Conservation (phyloP, 2,113 vertebrate genomes). For the Pachyramphus minor region DNA sequence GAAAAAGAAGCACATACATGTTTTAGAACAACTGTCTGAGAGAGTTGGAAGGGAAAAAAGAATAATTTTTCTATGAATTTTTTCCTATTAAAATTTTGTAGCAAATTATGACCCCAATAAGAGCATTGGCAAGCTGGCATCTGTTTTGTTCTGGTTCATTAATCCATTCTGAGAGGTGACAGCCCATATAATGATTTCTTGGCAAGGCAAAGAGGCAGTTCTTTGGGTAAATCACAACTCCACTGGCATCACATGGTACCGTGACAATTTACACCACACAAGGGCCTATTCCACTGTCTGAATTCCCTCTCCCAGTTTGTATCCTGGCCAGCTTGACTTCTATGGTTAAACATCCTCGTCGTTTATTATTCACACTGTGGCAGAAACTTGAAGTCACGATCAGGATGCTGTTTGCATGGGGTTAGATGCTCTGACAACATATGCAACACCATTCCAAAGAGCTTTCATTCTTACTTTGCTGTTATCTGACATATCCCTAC, state of each 20-base stretch:
- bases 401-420: neutral
- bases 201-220: neutral
- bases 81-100: neutral
- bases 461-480: neutral
- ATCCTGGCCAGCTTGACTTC: neutral
- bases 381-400: neutral
- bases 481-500: neutral
- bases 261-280: neutral
- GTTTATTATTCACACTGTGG: neutral
- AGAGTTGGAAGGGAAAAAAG: neutral
- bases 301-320: neutral
- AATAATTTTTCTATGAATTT: neutral
- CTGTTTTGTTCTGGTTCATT: neutral
- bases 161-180: conserved; percentile 1
- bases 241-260: neutral
- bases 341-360: neutral
- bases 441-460: neutral
- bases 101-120: neutral
- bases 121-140: neutral
- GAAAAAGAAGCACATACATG: neutral
- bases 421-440: neutral
- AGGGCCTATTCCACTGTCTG: neutral
- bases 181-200: neutral
- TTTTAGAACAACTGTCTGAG: neutral
- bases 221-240: neutral